Conservation (phyloP, 2,113 vertebrate genomes). For the Recurvirostra avosetta region DNA sequence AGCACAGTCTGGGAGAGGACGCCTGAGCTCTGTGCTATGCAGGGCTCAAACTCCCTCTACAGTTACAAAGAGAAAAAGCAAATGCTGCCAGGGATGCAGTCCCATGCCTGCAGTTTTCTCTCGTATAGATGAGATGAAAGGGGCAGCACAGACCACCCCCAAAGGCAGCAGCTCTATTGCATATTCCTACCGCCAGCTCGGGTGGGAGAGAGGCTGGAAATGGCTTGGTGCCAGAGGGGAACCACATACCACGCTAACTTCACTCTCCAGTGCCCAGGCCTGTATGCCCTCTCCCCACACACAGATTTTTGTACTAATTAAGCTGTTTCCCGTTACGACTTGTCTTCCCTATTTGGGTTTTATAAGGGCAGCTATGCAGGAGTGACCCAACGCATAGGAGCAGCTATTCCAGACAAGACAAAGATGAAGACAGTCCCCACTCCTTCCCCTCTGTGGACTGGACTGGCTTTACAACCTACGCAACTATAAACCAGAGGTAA, state of each 20-base stretch:
- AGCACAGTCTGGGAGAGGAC: not conserved
- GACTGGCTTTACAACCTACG: not conserved
- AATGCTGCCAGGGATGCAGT: not conserved
- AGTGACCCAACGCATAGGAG: rapidly evolving
- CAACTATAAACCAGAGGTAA: not conserved
- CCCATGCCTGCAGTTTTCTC: not conserved
- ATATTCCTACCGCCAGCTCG: rapidly evolving
- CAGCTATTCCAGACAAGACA: not conserved
- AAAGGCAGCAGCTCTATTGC: not conserved
- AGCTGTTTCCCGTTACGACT: not conserved
- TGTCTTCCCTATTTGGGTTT: not conserved
- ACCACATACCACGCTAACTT: rapidly evolving
- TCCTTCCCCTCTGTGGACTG: not conserved
- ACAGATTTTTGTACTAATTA: not conserved
- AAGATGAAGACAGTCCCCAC: not conserved
- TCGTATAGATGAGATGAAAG: not conserved
- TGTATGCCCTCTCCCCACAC: not conserved
- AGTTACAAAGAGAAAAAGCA: not conserved
- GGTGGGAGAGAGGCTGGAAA: not conserved
- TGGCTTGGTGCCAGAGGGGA: not conserved
- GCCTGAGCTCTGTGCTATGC: not conserved
- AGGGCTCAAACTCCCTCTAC: not conserved
- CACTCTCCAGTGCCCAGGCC: not conserved
- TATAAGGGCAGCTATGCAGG: not conserved
- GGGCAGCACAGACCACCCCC: not conserved